A percentile compares a stretch with the other conserved stretches of the same genome.
Conservation (phyloP, 2,888 invertebrate species). For the Drosophila sordidula region DNA sequence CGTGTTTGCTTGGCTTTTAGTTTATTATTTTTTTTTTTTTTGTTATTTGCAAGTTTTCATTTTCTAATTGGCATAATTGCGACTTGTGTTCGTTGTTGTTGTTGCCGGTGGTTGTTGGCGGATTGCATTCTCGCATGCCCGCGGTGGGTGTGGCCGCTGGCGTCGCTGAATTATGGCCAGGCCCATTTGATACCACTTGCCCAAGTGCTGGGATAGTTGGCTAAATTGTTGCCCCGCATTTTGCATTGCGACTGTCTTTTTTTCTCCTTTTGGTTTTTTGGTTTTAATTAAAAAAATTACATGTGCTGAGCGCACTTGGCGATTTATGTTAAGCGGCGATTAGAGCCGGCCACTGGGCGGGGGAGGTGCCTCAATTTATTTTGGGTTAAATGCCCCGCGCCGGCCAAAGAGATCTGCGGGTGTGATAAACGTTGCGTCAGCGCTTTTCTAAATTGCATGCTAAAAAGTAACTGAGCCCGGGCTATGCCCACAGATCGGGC, state of each 20-base stretch:
- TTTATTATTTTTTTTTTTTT: conserved; percentile 9
- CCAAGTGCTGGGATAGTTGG: conserved; percentile 8
- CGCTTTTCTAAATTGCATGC: conserved; percentile 22
- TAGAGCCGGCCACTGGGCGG: conserved; percentile 36
- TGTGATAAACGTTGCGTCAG: conserved; percentile 63
- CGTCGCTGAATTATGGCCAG: conserved; percentile 65
- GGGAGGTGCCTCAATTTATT: conserved; percentile 53
- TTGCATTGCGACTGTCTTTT: conserved; percentile 37
- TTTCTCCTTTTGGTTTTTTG: conserved; percentile 21
- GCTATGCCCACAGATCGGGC: too few relatives aligned
- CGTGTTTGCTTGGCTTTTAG: conserved; percentile 49
- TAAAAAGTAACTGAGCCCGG: background rate
- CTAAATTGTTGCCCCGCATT: conserved; percentile 31
- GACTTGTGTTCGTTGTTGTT: conserved; percentile 38
- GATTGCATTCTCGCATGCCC: conserved; percentile 71
- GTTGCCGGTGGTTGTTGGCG: conserved; percentile 31
- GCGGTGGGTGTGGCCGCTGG: conserved; percentile 64
- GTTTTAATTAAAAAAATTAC: conserved; percentile 70
- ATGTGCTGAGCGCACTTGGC: conserved; percentile 62
- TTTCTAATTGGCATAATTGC: conserved; percentile 80
- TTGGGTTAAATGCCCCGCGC: conserved; percentile 58
- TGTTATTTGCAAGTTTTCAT: conserved; percentile 60
- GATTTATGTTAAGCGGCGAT: conserved; percentile 74
- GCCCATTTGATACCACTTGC: conserved; percentile 42
- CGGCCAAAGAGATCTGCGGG: conserved; percentile 39